Evolutionary conservation across 92 coral and sea anemone species (phyloP).

Genomic region (Siderastrea radians): DNA sequence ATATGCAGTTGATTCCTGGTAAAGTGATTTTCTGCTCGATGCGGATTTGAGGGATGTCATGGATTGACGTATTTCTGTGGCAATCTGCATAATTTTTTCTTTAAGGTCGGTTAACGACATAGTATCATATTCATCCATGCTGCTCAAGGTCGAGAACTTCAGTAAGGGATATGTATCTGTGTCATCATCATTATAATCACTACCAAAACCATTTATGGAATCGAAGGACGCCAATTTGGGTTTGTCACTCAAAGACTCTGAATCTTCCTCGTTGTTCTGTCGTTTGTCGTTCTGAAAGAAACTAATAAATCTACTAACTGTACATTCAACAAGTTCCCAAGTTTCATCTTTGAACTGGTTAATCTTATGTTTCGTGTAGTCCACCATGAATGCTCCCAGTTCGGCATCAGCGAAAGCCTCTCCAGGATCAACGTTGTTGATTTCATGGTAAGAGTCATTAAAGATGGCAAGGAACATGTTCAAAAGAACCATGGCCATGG

Average conservation of each 20-base stretch:
- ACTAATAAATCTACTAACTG: constrained; percentile 22
- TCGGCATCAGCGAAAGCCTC: constrained; percentile 70
- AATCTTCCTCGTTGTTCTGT: background rate
- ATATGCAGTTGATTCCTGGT: background rate
- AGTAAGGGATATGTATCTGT: constrained; percentile 3
- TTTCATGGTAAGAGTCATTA: constrained; percentile 77
- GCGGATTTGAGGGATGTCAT: constrained; percentile 25
- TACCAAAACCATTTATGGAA: constrained; percentile 41
- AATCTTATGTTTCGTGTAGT: constrained; percentile 43
- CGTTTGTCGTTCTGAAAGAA: constrained; percentile 38
- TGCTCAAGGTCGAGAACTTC: constrained; percentile 20
- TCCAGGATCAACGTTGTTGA: constrained; percentile 51
- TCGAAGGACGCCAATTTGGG: constrained; percentile 59
- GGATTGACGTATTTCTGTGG: constrained; percentile 38
- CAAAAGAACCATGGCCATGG: constrained; percentile 81
- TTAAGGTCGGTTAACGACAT: constrained; percentile 26
- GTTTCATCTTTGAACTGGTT: constrained; percentile 15
- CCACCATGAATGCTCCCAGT: constrained; percentile 73
- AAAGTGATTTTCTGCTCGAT: background rate
- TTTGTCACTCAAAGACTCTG: background rate
- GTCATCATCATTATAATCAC: constrained; percentile 18
- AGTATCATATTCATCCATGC: constrained; percentile 8
- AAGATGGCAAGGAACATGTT: constrained; percentile 91
- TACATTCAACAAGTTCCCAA: constrained; percentile 50
- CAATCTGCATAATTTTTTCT: constrained; percentile 33